Percentiles rank a stretch among this genome's conserved stretches.
These are phyloP conservation scores for Priocnemis perturbator DNA, from an alignment of 2,888 invertebrate species.

Conservation along the genomic window DNA sequence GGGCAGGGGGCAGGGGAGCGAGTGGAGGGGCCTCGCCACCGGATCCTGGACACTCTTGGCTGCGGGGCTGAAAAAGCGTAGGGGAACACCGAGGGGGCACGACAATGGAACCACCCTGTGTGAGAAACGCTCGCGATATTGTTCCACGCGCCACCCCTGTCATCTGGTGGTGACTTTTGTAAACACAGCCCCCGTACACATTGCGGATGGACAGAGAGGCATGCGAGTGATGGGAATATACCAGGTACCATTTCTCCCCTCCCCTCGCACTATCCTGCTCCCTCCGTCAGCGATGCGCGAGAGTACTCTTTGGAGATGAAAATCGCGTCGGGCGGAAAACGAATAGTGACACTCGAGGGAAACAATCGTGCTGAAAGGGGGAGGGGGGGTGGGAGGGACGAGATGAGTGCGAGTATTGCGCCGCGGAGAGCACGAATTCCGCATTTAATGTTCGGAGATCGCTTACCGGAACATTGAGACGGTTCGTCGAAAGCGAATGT, in stretches of 20 bases:
- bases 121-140: conserved; percentile 59
- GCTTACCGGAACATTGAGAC: too few species aligned
- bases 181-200: conserved; percentile 58
- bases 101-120: conserved; percentile 66
- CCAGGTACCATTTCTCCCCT: conserved; percentile 11
- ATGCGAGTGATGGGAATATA: conserved; percentile 33
- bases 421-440: too few species aligned
- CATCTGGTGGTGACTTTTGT: conserved; percentile 74
- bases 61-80: conserved; percentile 42
- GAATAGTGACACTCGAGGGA: background rate
- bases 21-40: conserved; percentile 15
- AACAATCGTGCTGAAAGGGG: background rate
- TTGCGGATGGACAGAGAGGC: conserved; percentile 30
- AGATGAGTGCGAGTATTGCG: too few species aligned
- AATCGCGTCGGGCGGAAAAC: conserved; percentile 11
- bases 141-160: conserved; percentile 65
- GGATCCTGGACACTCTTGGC: too few species aligned
- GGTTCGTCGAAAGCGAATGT: too few species aligned
- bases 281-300: background rate
- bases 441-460: background rate
- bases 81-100: conserved; percentile 42
- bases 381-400: background rate
- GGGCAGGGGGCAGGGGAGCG: conserved; percentile 23
- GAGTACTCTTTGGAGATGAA: background rate
- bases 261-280: background rate